A percentile compares a stretch with the other conserved stretches of the same genome.
Conservation (phyloP, 2,113 vertebrate genomes). For the Falco punctatus region DNA sequence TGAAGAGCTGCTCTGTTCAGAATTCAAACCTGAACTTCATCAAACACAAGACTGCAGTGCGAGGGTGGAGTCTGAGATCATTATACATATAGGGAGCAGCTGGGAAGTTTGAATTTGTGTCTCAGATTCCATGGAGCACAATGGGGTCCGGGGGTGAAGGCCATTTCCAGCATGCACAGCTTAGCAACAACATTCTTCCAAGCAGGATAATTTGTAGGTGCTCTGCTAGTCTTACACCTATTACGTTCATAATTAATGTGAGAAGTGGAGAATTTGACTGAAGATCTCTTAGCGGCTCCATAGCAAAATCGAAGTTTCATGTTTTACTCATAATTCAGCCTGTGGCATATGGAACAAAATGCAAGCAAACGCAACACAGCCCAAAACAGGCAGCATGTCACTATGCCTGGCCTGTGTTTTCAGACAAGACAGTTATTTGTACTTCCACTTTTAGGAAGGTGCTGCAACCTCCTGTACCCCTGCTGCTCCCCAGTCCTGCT, state of each 20-base stretch:
- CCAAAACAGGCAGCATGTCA: accelerated
- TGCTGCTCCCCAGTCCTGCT: accelerated
- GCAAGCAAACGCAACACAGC: background rate
- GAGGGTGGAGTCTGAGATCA: background rate
- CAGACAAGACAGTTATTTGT: background rate
- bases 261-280: background rate
- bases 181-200: background rate
- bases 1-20: background rate
- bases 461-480: background rate
- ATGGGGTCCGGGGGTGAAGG: background rate
- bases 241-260: background rate
- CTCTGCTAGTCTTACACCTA: background rate
- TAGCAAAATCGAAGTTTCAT: background rate
- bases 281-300: background rate
- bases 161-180: background rate
- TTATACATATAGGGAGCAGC: background rate
- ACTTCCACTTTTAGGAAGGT: background rate
- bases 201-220: background rate
- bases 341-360: background rate
- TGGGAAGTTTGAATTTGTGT: background rate
- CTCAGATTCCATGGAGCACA: background rate
- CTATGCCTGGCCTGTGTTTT: background rate
- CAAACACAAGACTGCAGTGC: accelerated
- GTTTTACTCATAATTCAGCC: background rate
- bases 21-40: background rate